A percentile compares a stretch with the other conserved stretches of the same genome.
Conservation (phyloP, 2,888 invertebrate species). For the Eupithecia tripunctaria region DNA sequence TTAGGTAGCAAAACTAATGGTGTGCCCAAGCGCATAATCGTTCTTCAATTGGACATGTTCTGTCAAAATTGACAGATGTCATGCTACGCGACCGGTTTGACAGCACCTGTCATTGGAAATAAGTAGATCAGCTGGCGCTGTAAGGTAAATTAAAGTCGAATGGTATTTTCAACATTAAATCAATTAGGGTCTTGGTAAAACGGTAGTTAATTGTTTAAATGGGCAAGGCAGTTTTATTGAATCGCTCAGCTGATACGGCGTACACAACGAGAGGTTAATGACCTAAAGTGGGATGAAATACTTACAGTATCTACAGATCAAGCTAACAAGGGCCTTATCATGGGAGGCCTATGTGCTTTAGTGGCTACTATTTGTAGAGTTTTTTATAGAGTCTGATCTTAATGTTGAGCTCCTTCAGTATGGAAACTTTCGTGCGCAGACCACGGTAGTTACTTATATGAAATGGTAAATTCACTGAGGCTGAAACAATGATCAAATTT, state of each 20-base stretch:
- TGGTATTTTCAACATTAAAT: slow-evolving; percentile 4
- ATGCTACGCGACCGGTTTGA: slow-evolving; percentile 57
- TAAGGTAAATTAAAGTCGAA: not conserved
- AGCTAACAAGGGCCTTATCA: not conserved
- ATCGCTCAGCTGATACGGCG: slow-evolving; percentile 25
- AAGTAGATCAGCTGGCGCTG: slow-evolving; percentile 54
- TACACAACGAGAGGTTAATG: slow-evolving; percentile 1
- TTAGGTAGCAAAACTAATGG: slow-evolving; percentile 36
- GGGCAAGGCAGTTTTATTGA: slow-evolving; percentile 22
- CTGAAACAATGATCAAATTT: too few species aligned
- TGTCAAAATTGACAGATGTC: slow-evolving; percentile 64
- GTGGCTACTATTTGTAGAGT: too few species aligned
- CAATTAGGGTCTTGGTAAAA: slow-evolving; percentile 19
- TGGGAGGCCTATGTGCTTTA: too few species aligned
- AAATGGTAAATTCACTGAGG: not conserved
- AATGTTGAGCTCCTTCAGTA: too few species aligned
- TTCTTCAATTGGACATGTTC: slow-evolving; percentile 50
- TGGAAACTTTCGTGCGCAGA: too few species aligned
- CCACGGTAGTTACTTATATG: not conserved
- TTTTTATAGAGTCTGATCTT: too few species aligned
- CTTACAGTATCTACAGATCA: not conserved
- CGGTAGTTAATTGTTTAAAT: slow-evolving; percentile 35
- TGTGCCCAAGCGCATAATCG: slow-evolving; percentile 37
- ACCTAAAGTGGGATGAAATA: not conserved
- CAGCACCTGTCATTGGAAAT: slow-evolving; percentile 56